Evolutionary conservation across 2,113 vertebrate species (phyloP).

Genomic region (Hippocampus barbouri): DNA sequence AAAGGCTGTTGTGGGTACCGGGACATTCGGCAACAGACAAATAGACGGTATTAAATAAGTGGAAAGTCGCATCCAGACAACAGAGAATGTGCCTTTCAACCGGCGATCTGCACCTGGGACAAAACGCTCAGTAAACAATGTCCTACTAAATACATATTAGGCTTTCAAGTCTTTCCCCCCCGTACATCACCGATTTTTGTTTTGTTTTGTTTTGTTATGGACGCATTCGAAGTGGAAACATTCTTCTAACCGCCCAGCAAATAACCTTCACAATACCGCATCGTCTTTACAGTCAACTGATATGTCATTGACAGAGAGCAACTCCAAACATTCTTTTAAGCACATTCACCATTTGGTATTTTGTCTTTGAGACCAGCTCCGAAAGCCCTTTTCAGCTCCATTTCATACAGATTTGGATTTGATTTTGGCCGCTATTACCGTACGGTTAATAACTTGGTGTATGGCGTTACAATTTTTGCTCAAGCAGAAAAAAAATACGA

Average conservation of each 20-base stretch:
- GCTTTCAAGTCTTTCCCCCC: background rate
- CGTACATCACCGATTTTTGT: background rate
- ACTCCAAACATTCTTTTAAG: conserved; percentile 18
- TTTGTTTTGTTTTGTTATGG: background rate
- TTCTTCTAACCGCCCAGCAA: background rate
- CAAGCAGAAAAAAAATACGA: too few species aligned
- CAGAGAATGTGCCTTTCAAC: background rate
- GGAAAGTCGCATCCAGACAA: background rate
- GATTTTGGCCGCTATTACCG: too few species aligned
- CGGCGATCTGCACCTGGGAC: background rate
- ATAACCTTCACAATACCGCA: conserved; percentile 10
- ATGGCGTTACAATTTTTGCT: background rate
- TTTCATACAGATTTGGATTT: background rate
- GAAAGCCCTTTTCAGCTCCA: background rate
- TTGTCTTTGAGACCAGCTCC: conserved; percentile 3
- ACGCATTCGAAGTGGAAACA: background rate
- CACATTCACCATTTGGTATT: conserved; percentile 20
- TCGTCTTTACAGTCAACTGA: conserved; percentile 19
- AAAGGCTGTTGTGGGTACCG: background rate
- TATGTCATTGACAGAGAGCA: conserved; percentile 16
- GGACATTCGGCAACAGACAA: conserved; percentile 11
- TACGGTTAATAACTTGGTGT: background rate
- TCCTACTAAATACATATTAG: background rate
- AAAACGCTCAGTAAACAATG: background rate
- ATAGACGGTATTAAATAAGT: background rate